Percentiles rank a stretch among this genome's conserved stretches.
phyloP scores from a whole-genome alignment of 2,113 vertebrate species.

The Menura novaehollandiae region DNA sequence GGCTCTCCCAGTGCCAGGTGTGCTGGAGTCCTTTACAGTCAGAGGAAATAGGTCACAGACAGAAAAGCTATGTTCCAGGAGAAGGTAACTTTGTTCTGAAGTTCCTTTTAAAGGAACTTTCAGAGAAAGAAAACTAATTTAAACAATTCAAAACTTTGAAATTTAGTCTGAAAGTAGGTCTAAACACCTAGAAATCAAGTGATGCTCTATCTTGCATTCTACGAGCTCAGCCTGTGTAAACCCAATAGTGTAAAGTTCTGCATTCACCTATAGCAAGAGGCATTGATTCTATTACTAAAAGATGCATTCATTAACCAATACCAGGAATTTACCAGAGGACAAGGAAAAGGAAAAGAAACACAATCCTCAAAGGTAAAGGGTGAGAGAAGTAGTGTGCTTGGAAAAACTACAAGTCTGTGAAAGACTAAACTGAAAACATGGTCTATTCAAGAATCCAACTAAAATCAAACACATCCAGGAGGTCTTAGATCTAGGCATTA shows the following conservation, averaged over 20 bases:
- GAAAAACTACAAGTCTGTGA: background rate
- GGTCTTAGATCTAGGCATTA: background rate
- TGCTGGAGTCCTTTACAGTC: background rate
- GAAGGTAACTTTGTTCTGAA: background rate
- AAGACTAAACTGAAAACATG: background rate
- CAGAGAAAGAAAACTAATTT: background rate
- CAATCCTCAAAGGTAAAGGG: background rate
- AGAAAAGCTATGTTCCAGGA: background rate
- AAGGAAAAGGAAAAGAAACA: background rate
- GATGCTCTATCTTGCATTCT: background rate
- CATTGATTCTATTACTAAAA: background rate
- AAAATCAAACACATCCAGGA: background rate
- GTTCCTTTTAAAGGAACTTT: background rate
- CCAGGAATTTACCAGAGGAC: background rate
- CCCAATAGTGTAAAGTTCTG: background rate
- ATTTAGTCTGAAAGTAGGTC: background rate
- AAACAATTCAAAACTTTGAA: background rate
- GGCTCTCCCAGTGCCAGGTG: background rate
- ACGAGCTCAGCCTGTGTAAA: background rate
- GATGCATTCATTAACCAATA: background rate
- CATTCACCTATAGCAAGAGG: background rate
- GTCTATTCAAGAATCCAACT: background rate
- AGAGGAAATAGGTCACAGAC: background rate
- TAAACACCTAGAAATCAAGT: background rate
- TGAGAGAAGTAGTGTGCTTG: accelerated